These are phyloP conservation scores for Silurus glanis DNA, from an alignment of 2,113 vertebrate genomes.

Conservation along the genomic window DNA sequence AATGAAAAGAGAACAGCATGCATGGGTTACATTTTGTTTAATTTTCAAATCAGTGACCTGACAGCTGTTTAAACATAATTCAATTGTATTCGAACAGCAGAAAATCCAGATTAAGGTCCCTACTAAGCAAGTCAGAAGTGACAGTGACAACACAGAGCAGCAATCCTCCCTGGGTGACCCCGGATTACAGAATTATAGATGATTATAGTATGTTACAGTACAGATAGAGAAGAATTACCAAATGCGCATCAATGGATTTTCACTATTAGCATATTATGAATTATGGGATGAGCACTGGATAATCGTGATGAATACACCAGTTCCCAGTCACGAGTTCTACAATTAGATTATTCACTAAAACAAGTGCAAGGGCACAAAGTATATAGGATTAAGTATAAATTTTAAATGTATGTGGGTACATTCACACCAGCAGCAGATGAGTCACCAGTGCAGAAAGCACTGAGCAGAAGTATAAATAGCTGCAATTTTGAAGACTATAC, in stretches of 20 bases:
- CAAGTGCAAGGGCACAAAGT: background rate
- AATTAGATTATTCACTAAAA: background rate
- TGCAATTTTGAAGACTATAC: background rate
- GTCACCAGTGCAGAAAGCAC: background rate
- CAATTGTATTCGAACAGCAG: background rate
- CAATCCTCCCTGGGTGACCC: background rate
- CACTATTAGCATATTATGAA: background rate
- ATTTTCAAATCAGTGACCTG: background rate
- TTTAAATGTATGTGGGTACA: background rate
- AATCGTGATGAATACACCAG: background rate
- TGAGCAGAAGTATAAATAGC: background rate
- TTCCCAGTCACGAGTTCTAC: background rate
- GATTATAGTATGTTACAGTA: background rate
- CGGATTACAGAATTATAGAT: background rate
- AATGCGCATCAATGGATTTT: background rate
- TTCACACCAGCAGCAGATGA: background rate
- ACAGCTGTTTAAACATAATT: background rate
- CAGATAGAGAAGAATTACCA: background rate
- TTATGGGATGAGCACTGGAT: background rate
- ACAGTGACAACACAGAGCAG: background rate
- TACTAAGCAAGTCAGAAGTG: background rate
- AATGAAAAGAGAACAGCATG: background rate
- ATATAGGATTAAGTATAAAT: background rate
- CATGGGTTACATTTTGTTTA: background rate
- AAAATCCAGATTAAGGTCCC: background rate